A percentile compares a stretch with the other conserved stretches of the same genome.
Conservation (phyloP, 2,888 invertebrate genomes). For the Dione vanillae region DNA sequence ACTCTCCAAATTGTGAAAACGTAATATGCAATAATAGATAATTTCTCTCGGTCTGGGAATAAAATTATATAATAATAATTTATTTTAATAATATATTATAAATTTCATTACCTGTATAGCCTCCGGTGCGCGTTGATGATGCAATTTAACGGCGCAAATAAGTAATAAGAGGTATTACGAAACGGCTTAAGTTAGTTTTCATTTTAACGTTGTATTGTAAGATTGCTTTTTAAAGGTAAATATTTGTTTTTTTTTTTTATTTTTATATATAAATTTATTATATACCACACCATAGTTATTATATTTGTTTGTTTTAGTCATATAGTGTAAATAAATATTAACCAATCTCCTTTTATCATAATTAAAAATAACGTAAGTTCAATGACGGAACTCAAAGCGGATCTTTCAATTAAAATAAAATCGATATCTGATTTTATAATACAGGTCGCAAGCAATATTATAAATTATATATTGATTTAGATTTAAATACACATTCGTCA, state of each 20-base stretch:
- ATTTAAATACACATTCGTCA: background rate
- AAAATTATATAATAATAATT: constrained; percentile 7
- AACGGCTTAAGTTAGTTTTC: constrained; percentile 7
- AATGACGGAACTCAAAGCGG: too few species aligned
- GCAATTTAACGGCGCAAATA: constrained; percentile 3
- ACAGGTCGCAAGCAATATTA: too few species aligned
- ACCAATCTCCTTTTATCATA: too few species aligned
- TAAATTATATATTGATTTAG: background rate
- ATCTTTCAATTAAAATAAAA: too few species aligned
- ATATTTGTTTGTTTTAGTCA: too few species aligned
- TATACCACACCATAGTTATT: too few species aligned
- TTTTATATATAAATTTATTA: too few species aligned
- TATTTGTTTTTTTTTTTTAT: background rate
- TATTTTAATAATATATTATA: constrained; percentile 16
- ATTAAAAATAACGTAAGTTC: too few species aligned
- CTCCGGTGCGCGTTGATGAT: background rate
- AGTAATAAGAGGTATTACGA: constrained; percentile 13
- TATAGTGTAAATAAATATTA: too few species aligned
- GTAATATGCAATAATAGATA: background rate
- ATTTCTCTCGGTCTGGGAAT: background rate
- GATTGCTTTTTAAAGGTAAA: background rate
- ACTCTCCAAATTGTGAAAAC: background rate
- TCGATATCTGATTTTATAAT: too few species aligned
- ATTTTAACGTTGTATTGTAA: background rate
- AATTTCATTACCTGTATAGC: constrained; percentile 25